Evolutionary conservation across 2,113 vertebrate species (phyloP).

Genomic region (Macaca nemestrina): DNA sequence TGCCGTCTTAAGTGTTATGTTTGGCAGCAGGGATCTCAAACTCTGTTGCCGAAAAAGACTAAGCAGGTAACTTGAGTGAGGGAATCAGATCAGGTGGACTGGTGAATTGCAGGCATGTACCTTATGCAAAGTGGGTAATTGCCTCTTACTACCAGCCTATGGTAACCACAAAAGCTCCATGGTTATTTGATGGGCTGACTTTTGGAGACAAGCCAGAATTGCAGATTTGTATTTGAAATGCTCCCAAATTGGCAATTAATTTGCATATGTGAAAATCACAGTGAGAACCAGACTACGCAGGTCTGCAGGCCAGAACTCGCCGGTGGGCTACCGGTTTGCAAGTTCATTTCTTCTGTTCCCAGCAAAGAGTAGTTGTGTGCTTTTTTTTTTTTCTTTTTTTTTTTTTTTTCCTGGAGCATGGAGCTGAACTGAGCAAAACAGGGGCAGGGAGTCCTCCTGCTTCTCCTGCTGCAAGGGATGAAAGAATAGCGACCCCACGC

Average conservation of each 20-base stretch:
- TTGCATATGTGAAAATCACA: neutral
- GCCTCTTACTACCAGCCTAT: neutral
- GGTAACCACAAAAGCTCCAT: neutral
- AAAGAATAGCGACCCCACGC: neutral
- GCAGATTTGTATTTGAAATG: constrained; percentile 2
- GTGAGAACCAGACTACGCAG: neutral
- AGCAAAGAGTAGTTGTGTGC: neutral
- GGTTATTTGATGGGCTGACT: neutral
- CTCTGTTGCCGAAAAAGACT: neutral
- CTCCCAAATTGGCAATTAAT: neutral
- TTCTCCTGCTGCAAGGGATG: neutral
- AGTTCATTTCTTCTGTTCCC: neutral
- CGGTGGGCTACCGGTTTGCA: neutral
- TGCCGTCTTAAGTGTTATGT: neutral
- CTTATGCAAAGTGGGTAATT: neutral
- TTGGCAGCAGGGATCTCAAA: neutral
- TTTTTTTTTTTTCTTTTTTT: neutral
- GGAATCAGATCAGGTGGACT: neutral
- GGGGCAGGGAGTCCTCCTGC: neutral
- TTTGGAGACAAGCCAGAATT: neutral
- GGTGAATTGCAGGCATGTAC: neutral
- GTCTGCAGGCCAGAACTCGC: neutral
- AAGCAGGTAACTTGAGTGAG: neutral
- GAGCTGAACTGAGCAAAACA: neutral
- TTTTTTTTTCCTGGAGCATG: neutral